Conservation (phyloP, 2,888 invertebrate genomes). For the Lithophane socia region DNA sequence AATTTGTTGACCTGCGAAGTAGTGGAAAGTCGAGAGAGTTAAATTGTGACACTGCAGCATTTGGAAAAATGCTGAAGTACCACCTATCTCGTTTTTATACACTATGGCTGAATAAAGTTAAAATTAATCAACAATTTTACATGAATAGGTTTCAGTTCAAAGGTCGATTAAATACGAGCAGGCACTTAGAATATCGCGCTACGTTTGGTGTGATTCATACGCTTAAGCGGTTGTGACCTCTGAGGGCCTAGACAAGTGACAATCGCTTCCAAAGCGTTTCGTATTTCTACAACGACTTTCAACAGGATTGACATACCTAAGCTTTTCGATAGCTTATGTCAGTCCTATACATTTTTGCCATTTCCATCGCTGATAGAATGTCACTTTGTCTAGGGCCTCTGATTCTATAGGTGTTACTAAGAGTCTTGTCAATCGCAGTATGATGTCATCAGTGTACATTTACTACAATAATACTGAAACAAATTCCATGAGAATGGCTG, state of each 20-base stretch:
- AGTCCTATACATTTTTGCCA: too few relatives aligned
- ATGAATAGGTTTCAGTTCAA: background rate
- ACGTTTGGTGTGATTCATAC: conserved; percentile 8
- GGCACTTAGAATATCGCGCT: background rate
- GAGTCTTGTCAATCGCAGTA: background rate
- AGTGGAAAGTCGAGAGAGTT: background rate
- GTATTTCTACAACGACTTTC: too few relatives aligned
- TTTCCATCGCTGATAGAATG: too few relatives aligned
- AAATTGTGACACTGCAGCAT: conserved; percentile 15
- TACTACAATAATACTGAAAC: background rate
- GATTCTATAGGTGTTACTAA: background rate
- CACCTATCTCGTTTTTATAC: background rate
- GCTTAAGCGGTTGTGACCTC: conserved; percentile 14
- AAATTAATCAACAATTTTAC: background rate
- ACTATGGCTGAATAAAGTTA: background rate
- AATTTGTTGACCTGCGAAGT: conserved; percentile 41
- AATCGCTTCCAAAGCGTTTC: too few relatives aligned
- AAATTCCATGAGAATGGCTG: background rate
- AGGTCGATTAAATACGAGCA: conserved; percentile 12
- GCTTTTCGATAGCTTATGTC: too few relatives aligned
- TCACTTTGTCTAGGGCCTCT: background rate
- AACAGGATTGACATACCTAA: too few relatives aligned
- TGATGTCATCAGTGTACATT: background rate
- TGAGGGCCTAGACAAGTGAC: too few relatives aligned
- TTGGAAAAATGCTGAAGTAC: background rate